Evolutionary conservation across 2,797 vertebrate species (phyloP).

Genomic region (Chaunax sp.): DNA sequence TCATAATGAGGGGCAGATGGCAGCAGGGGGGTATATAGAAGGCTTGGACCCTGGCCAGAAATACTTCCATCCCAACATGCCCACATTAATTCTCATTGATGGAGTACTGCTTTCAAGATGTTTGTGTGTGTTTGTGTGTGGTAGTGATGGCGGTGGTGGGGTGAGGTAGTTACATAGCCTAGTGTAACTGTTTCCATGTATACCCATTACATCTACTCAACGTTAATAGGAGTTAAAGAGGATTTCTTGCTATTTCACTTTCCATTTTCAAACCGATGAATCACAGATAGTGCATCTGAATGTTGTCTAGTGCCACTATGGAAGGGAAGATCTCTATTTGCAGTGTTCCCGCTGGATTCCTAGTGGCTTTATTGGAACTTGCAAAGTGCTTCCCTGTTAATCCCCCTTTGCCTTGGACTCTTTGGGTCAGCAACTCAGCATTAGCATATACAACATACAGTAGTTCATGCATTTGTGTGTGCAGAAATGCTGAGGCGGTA

Average conservation of each 20-base stretch:
- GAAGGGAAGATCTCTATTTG: slow-evolving; percentile 13
- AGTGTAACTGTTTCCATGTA: slow-evolving; percentile 67
- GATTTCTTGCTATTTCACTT: slow-evolving; percentile 71
- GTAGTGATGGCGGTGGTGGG: slow-evolving; percentile 21
- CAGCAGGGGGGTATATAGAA: slow-evolving; percentile 49
- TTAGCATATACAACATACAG: slow-evolving; percentile 1
- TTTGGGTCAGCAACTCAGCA: slow-evolving; percentile 8
- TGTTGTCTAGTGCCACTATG: slow-evolving; percentile 19
- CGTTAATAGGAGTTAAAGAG: slow-evolving; percentile 69
- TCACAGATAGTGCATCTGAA: slow-evolving; percentile 37
- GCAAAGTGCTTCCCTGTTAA: slow-evolving; percentile 27
- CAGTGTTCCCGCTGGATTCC: slow-evolving; percentile 30
- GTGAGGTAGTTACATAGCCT: slow-evolving; percentile 32
- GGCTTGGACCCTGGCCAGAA: slow-evolving; percentile 68
- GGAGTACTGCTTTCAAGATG: slow-evolving; percentile 63
- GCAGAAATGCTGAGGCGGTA: slow-evolving; percentile 29
- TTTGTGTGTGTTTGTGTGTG: slow-evolving; percentile 41
- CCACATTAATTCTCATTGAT: slow-evolving; percentile 71
- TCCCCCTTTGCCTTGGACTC: slow-evolving; percentile 1
- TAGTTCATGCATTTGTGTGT: slow-evolving; percentile 8
- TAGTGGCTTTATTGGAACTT: slow-evolving; percentile 41
- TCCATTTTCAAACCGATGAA: slow-evolving; percentile 56
- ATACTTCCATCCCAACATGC: slow-evolving; percentile 73
- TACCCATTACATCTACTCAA: slow-evolving; percentile 59
- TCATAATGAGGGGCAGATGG: slow-evolving; percentile 78